Percentiles rank a stretch among this genome's conserved stretches.
phyloP scores from a whole-genome alignment of 2,797 vertebrate genomes.

The Rhinoraja longicauda region DNA sequence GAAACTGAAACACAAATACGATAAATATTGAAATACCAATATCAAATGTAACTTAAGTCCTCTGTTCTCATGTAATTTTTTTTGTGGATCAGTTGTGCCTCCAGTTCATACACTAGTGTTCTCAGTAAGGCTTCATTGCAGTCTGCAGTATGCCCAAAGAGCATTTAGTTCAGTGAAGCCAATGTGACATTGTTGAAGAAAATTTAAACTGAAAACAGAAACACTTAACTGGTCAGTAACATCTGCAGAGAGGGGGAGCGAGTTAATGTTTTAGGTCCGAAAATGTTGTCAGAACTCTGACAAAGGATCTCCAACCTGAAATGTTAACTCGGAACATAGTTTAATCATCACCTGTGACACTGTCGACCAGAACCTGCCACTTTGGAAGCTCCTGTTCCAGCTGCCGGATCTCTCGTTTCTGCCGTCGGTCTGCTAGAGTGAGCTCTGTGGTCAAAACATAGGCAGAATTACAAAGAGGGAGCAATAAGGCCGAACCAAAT shows the following conservation, averaged over 20 bases:
- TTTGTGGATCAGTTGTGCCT: not conserved
- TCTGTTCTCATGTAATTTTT: not conserved
- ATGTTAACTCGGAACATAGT: not conserved
- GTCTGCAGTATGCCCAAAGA: not conserved
- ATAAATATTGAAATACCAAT: not conserved
- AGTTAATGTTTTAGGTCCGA: no score
- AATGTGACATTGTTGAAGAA: not conserved
- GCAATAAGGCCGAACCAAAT: not conserved
- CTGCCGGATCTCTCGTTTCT: constrained; percentile 89
- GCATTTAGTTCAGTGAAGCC: not conserved
- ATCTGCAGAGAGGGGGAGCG: no score
- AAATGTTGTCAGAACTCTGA: no score
- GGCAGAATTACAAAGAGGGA: not conserved
- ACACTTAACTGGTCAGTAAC: no score
- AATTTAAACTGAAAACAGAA: no score
- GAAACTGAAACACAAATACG: not conserved
- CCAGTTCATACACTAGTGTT: not conserved
- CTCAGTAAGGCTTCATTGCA: not conserved
- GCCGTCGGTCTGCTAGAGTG: constrained; percentile 85
- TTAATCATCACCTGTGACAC: constrained; percentile 73
- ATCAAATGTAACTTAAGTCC: not conserved
- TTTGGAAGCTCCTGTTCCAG: constrained; percentile 88
- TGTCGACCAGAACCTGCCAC: constrained; percentile 92
- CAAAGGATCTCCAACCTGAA: no score
- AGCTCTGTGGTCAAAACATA: constrained; percentile 61